Evolutionary conservation across 1,140 invertebrate genomes (phyloP), one percentile per base, ranked within the genome.

Genomic region (Ylistrum balloti): DNA sequence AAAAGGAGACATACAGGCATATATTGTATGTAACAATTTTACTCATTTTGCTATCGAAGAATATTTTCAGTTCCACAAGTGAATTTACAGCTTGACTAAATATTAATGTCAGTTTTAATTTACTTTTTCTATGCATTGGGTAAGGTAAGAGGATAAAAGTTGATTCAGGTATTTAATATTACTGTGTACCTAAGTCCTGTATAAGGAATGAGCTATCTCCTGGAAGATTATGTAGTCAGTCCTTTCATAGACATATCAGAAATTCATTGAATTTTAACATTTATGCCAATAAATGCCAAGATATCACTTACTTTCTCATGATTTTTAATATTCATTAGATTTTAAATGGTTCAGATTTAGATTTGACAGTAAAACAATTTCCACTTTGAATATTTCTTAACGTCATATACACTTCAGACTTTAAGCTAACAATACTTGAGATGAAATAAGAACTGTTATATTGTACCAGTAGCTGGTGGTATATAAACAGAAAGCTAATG

Each of bases 71-170:
- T 74, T 28, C 56, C n/a, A 28, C 28, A 74, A 74, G 56, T 74
- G 56, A 74, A 74, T 74, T 74, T 74, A 17, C 28, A n/a, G 22
- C 56, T 17, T 74, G 56, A 28, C 56, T 74, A 13, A 7, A 74
- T 28, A 2, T 74, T 74, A 74, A 74, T 17, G n/a, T 28, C 56
- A 74, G 5, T n/a, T 28, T 28, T 74, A 28, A 28, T 1, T 5
- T 7, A 5, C 56, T 5, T 11, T 28, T 74, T 74, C 22, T 74
- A 74, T 28, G 9, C 9, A 5, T 28, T 74, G 15, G 28, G 28
- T 74, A 74, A 74, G 28, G 28, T 74, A 74, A 74, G n/a, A 74
- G 56, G 56, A 74, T 74, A 74, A 17, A 74, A 74, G 56, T 74
- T 74, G 17, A 74, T 28, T 28, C 56, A 74, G 56, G 56, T 74